A percentile compares a stretch with the other conserved stretches of the same genome.
These are phyloP conservation scores for Danionella dracula DNA, from an alignment of 2,797 vertebrate species.

Conservation along the genomic window DNA sequence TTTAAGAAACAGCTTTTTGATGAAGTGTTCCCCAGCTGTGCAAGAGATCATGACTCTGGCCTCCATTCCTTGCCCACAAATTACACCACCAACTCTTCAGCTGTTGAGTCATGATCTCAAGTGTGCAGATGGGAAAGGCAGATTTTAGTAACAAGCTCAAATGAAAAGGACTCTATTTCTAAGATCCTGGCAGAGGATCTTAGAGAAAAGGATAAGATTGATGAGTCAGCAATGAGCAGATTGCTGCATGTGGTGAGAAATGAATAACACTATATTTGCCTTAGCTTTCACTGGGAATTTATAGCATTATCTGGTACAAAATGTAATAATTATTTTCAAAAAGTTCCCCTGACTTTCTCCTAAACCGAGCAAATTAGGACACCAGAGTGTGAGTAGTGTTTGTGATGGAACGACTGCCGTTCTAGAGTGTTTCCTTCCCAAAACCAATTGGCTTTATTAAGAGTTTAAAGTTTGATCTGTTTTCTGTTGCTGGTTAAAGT, in stretches of 20 bases:
- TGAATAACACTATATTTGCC: background rate
- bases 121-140: constrained; percentile 4
- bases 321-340: too few relatives aligned
- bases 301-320: too few relatives aligned
- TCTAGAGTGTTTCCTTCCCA: too few relatives aligned
- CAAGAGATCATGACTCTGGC: constrained; percentile 47
- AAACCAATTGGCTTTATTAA: too few relatives aligned
- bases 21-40: constrained; percentile 58
- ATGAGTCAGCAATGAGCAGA: background rate
- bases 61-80: constrained; percentile 45
- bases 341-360: too few relatives aligned
- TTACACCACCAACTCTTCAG: constrained; percentile 48
- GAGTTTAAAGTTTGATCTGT: too few relatives aligned
- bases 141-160: constrained; percentile 15
- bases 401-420: too few relatives aligned
- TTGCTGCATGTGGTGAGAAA: background rate
- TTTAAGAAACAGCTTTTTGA: too few relatives aligned
- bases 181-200: background rate
- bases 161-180: constrained; percentile 1
- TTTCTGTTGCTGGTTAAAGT: too few relatives aligned
- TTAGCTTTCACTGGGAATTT: too few relatives aligned
- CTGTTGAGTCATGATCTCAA: constrained; percentile 48
- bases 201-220: background rate
- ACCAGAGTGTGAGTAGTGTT: too few relatives aligned
- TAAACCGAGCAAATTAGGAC: too few relatives aligned